Conservation (phyloP, 2,113 vertebrate species). For the Paradisaea rubra region DNA sequence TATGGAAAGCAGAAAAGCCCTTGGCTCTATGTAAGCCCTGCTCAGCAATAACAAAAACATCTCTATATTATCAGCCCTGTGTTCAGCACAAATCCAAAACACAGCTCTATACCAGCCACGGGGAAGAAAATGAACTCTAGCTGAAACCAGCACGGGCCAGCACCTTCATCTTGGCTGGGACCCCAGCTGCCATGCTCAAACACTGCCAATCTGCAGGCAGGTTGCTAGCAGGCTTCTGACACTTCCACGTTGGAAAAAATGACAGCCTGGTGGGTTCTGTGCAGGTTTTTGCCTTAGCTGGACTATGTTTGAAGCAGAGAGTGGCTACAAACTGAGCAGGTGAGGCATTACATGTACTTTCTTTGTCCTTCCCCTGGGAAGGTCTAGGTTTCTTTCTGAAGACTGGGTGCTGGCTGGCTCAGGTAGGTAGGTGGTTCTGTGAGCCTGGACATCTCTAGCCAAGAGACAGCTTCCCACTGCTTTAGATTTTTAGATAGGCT, state of each 20-base stretch:
- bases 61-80: neutral
- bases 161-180: neutral
- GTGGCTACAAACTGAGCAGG: neutral
- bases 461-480: neutral
- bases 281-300: neutral
- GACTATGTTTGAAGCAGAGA: neutral
- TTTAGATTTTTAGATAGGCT: neutral
- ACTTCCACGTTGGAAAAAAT: neutral
- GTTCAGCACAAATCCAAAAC: neutral
- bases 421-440: neutral
- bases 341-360: neutral
- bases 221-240: neutral
- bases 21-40: neutral
- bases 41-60: neutral
- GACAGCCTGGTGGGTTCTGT: neutral
- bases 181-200: neutral
- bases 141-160: neutral
- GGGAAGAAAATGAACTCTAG: neutral
- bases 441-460: neutral
- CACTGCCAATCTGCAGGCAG: neutral
- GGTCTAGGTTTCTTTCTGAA: neutral
- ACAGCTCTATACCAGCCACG: neutral
- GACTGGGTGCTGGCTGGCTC: neutral
- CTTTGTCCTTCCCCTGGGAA: neutral
- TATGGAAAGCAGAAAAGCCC: neutral